Conservation (phyloP, 2,888 invertebrate genomes). For the Corythucha ciliata region DNA sequence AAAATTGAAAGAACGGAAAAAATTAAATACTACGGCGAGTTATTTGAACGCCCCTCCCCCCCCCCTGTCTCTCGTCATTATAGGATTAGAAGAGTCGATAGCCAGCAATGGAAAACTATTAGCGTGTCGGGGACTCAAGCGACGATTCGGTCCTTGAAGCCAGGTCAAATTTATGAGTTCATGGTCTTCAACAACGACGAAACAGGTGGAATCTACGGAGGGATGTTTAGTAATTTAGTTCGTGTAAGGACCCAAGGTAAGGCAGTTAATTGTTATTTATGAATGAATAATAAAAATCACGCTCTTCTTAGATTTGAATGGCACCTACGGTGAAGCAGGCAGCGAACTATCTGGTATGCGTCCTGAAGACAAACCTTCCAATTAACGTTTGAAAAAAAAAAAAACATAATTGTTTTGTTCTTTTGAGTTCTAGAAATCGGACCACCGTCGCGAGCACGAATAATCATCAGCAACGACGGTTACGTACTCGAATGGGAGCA, state of each 20-base stretch:
- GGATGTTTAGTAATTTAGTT: conserved; percentile 78
- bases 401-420: too few relatives aligned
- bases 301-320: too few relatives aligned
- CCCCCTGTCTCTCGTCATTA: background rate
- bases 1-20: background rate
- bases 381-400: background rate
- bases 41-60: background rate
- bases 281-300: background rate
- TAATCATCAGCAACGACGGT: conserved; percentile 60
- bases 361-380: too few relatives aligned
- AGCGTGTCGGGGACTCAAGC: conserved; percentile 67
- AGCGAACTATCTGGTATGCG: too few relatives aligned
- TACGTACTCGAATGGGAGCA: conserved; percentile 67
- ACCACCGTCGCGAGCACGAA: conserved; percentile 59
- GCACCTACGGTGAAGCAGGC: too few relatives aligned
- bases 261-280: conserved; percentile 4
- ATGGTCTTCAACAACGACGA: conserved; percentile 82
- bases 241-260: conserved; percentile 60
- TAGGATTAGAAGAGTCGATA: conserved; percentile 61
- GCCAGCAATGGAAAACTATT: conserved; percentile 75
- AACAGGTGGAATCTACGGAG: conserved; percentile 76
- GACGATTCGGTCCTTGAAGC: conserved; percentile 63
- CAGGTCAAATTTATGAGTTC: conserved; percentile 77
- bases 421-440: conserved; percentile 46
- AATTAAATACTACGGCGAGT: background rate